A percentile compares a stretch with the other conserved stretches of the same genome.
These are phyloP conservation scores for Dicrurus megarhynchus DNA, from an alignment of 2,113 vertebrate species.

Conservation along the genomic window DNA sequence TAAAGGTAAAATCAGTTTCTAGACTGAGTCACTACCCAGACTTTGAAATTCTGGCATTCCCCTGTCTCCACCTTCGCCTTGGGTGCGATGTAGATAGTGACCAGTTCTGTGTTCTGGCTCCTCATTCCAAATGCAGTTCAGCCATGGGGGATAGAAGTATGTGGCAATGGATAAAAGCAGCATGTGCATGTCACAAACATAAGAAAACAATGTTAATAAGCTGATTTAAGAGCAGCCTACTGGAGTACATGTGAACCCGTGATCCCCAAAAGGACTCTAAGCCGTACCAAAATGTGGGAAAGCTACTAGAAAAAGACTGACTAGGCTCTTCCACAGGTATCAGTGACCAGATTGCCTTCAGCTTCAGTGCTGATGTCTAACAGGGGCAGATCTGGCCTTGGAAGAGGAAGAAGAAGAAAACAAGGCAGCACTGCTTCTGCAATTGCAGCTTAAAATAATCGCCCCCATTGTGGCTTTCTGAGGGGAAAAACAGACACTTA, in stretches of 20 bases:
- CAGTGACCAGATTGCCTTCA: neutral
- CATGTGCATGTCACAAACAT: neutral
- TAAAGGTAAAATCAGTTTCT: neutral
- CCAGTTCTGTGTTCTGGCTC: neutral
- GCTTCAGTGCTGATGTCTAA: neutral
- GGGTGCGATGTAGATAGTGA: neutral
- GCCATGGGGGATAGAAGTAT: neutral
- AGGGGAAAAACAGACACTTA: neutral
- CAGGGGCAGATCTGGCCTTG: neutral
- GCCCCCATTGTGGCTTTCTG: neutral
- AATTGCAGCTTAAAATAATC: slow-evolving; percentile 4
- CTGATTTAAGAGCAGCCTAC: neutral
- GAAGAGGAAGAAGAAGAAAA: neutral
- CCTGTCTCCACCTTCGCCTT: neutral
- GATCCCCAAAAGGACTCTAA: neutral
- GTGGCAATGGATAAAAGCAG: neutral
- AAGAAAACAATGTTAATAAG: neutral
- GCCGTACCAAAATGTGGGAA: neutral
- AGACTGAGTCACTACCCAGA: neutral
- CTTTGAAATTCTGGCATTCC: neutral
- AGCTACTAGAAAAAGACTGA: neutral
- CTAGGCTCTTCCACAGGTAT: neutral
- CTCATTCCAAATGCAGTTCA: neutral
- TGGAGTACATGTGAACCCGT: neutral
- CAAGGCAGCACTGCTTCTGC: neutral